Evolutionary conservation across 2,888 invertebrate species (phyloP), one percentile per base, ranked within the genome.

Genomic region (Branchellion lobata): DNA sequence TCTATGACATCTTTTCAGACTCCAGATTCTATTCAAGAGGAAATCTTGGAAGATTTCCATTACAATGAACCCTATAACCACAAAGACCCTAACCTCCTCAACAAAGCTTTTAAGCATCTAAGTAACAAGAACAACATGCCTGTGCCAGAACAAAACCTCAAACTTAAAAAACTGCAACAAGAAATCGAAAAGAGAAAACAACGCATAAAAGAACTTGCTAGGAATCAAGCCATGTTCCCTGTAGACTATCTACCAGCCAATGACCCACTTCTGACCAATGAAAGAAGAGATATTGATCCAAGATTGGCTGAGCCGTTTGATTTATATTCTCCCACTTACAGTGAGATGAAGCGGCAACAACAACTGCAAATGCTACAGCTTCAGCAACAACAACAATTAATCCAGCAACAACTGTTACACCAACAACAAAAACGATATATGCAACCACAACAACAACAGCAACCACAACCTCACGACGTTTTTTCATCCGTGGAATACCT

Each of bases 401-500:
- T 33, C 3, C 36, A 40, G 73, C 73, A 73, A 5, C 73, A 34
- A 47, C 36, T 33, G 5, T 31, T 27, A n/a, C 71, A 27, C 3
- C 71, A 71, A 21, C 34, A 3, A 21, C 47, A n/a, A 31, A 40
- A n/a, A n/a, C n/a, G 14, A n/a, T 21, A 61, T 40, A 61, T 53
- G 24, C 57, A 21, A 40, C 73, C 34, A 8, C 36, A 36, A 24
- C 33, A n/a, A n/a, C 36, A 36, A 24, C 33, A n/a, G 3, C 14
- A n/a, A 21, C 65, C 61, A 24, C 65, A 33, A 5, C 77, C 53
- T 27, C 65, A 53, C 18, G 57, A 53, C 1, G 79, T 79, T 27
- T 79, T 74, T 68, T 75, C 75, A 27, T 79, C 79, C 36, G 53
- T 75, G 8, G 79, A 79, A 51, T 79, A 79, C 51, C 40, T 79